Evolutionary conservation across 2,797 vertebrate species (phyloP), one percentile per base, ranked within the genome.

Genomic region (Diplodus puntazzo): DNA sequence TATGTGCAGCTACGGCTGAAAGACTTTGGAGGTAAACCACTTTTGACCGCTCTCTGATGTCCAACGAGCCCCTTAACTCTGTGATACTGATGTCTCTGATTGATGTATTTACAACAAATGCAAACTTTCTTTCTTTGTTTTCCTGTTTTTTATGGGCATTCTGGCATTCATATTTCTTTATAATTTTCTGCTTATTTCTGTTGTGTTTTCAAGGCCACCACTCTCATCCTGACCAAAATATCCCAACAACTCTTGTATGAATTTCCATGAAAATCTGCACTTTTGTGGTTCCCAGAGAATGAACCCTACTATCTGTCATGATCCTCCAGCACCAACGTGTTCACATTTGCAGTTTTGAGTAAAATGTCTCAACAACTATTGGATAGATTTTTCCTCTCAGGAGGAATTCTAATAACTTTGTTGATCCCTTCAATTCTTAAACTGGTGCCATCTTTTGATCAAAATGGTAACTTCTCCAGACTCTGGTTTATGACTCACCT

Each of bases 1-100:
- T 93, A 92, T 92, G 84, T 87, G 77, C n/a, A 13, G 84, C 85
- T 63, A 72, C 2, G 73, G 84, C 66, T 86, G 74, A 75, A 82
- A 49, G 71, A 81, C 57, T 84, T 73, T 75, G 70, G 59, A 78
- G 75, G 69, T 81, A 81, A 87, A 87, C 79, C 72, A 81, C 68
- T 87, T 73, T 62, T 71, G 71, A 87, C 75, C 6, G 25, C 14
- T 46, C 45, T 72, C 68, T 77, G 63, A 77, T 78, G 64, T 76
- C 61, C 69, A 78, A 62, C 72, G 64, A 79, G 58, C 23, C 27
- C 25, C 21, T 46, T 52, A 75, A 63, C 52, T 39, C 74, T 70
- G 42, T 39, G 16, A 42, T 68, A 11, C 39, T 23, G 52, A 63
- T 75, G 60, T 58, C 12, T 42, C 5, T 62, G 53, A 49, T 25